Base-by-base conservation (phyloP, 2,888 invertebrate species). In the Mechanitis mazaeus region DNA sequence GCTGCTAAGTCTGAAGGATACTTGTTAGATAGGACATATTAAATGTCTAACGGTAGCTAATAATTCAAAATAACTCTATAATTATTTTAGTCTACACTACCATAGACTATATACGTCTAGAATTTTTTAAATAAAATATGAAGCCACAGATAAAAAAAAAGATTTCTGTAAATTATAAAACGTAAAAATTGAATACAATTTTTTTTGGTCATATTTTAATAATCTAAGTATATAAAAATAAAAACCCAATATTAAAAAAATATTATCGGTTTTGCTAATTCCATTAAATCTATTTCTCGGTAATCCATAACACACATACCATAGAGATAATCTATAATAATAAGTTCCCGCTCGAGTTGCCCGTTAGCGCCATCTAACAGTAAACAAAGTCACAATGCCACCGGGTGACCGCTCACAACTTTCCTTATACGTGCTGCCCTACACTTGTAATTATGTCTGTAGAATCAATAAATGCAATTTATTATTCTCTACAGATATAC, bases 281-380 rank as follows among this genome's bases (percentile, higher is more conserved):
- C 47, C 20, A 20, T 20, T 20, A 28, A 47, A n/a, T 47, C 20
- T n/a, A n/a, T 47, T 47, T n/a, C 28, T 28, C 20, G 28, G 3
- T 47, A 47, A 47, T 47, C 47, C n/a, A 28, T 20, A 47, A 65
- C 61, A 63, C 58, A 6, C 35, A 35, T 20, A 20, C 20, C 20
- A 20, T 20, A 20, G 20, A 20, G 20, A 20, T 20, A 20, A 20
- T 20, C 20, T 20, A 20, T 20, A 20, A 20, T 20, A 20, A 20
- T 20, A 20, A 20, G 35, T 35, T 1, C 4, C 35, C 35, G 68
- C 67, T 66, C 69, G 62, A 61, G 58, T 61, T 65, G 63, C 73
- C 82, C 81, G 83, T 82, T 81, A 81, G 75, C 75, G 74, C 72
- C 74, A 71, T 68, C 63, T 83, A 83, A 81, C 83, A 77, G 82